Conservation (phyloP, 2,113 vertebrate genomes). For the Phaethon lepturus region DNA sequence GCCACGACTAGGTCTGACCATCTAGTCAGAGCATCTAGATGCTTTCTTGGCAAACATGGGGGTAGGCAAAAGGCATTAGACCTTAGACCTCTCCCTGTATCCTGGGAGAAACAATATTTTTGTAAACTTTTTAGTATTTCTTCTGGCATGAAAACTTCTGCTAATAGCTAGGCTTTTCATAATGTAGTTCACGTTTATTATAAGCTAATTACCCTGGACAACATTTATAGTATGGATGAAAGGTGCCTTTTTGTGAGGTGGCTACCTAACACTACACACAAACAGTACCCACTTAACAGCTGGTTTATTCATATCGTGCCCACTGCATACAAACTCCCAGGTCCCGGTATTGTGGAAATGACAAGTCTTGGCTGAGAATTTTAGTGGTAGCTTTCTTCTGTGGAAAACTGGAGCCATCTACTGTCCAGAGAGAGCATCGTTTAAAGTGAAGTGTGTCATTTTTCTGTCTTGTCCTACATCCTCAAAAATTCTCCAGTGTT, state of each 20-base stretch:
- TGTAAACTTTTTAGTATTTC: not conserved
- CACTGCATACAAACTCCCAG: not conserved
- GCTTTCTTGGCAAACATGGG: not conserved
- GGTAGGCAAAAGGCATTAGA: not conserved
- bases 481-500: not conserved
- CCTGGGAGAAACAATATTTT: not conserved
- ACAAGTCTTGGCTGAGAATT: not conserved
- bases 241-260: not conserved
- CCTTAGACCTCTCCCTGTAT: not conserved
- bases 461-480: not conserved
- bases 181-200: not conserved
- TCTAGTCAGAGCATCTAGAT: too few relatives aligned
- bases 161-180: not conserved
- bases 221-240: not conserved
- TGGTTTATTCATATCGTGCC: not conserved
- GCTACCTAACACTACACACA: not conserved
- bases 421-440: slow-evolving; percentile 48
- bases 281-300: not conserved
- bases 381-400: not conserved
- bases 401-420: slow-evolving; percentile 76
- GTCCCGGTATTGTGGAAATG: not conserved
- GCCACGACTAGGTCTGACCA: not conserved
- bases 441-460: not conserved
- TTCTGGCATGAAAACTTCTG: not conserved
- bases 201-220: not conserved